These are phyloP conservation scores for Oegoconia quadripuncta DNA, from an alignment of 2,888 invertebrate genomes.

Conservation along the genomic window DNA sequence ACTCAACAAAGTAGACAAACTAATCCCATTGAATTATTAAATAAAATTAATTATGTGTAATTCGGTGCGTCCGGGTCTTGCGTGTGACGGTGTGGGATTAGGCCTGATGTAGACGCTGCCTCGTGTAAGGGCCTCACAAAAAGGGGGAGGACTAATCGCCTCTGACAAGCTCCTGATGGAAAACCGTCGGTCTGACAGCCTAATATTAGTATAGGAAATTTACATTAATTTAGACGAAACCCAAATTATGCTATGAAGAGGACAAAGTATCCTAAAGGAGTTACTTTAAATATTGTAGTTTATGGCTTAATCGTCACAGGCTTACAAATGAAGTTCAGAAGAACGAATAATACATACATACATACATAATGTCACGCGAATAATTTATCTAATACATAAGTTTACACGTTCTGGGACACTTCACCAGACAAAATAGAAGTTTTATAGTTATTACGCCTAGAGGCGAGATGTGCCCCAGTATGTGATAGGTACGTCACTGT, in stretches of 20 bases:
- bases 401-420: too few species aligned
- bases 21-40: constrained; percentile 45
- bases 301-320: too few species aligned
- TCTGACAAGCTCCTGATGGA: constrained; percentile 57
- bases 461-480: too few species aligned
- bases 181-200: constrained; percentile 8
- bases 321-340: too few species aligned
- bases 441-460: too few species aligned
- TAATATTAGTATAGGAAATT: constrained; percentile 16
- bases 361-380: too few species aligned
- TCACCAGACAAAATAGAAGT: too few species aligned
- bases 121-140: constrained; percentile 17
- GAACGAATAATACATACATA: too few species aligned
- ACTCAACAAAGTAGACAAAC: not conserved
- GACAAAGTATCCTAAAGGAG: not conserved
- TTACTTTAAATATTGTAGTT: too few species aligned
- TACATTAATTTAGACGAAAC: constrained; percentile 16
- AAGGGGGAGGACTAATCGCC: constrained; percentile 49
- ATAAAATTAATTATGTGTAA: constrained; percentile 23
- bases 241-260: not conserved
- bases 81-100: constrained; percentile 56
- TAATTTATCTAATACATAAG: too few species aligned
- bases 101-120: constrained; percentile 35
- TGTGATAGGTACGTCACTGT: too few species aligned
- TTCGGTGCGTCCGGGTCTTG: constrained; percentile 51